phyloP scores from a whole-genome alignment of 2,797 vertebrate genomes.

The Enoplosus armatus region DNA sequence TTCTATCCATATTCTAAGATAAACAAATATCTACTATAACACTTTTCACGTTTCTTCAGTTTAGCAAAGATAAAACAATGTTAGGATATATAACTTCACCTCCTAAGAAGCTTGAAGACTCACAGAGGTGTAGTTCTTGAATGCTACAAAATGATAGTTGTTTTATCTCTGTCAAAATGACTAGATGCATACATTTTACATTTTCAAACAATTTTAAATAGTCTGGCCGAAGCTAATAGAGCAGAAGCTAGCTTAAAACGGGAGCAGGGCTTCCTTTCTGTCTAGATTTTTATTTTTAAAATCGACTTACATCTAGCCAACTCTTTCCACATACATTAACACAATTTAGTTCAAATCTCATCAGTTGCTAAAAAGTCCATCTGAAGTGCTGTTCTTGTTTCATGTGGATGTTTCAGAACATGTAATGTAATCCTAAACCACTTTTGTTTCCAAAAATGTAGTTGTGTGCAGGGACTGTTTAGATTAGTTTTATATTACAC shows the following conservation, averaged over 20 bases:
- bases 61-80: neutral
- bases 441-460: slow-evolving; percentile 34
- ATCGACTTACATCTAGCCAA: slow-evolving; percentile 58
- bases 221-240: neutral
- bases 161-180: neutral
- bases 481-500: slow-evolving; percentile 13
- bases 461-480: neutral
- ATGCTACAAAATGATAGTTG: neutral
- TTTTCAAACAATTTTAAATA: neutral
- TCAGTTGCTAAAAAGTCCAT: slow-evolving; percentile 20
- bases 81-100: neutral
- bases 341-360: slow-evolving; percentile 41
- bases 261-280: neutral
- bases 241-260: neutral
- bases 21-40: too few species aligned
- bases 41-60: neutral
- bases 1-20: neutral
- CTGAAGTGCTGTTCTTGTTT: slow-evolving; percentile 12
- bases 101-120: neutral
- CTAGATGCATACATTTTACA: neutral
- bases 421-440: slow-evolving; percentile 1
- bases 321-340: slow-evolving; percentile 66
- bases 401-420: slow-evolving; percentile 10
- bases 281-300: slow-evolving; percentile 25
- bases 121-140: neutral